A percentile compares a stretch with the other conserved stretches of the same genome.
phyloP scores from a whole-genome alignment of 2,888 invertebrate species.

The Napeogenes sylphis region DNA sequence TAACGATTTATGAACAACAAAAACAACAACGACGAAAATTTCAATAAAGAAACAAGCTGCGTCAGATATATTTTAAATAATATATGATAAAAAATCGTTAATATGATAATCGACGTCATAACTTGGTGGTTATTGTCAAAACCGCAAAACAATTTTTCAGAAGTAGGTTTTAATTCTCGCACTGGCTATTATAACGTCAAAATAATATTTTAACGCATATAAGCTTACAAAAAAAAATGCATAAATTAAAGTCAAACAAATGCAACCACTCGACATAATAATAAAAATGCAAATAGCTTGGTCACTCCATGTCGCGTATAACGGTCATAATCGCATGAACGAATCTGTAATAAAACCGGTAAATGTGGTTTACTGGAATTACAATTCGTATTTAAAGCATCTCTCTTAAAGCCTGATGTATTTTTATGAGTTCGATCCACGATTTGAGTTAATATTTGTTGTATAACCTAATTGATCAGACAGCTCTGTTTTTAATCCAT shows the following conservation, averaged over 20 bases:
- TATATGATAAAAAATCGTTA: too few relatives aligned
- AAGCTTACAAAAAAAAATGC: slow-evolving; percentile 7
- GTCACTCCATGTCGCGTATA: slow-evolving; percentile 37
- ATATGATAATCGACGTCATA: too few relatives aligned
- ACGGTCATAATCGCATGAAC: slow-evolving; percentile 48
- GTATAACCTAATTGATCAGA: slow-evolving; percentile 49
- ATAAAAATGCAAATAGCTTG: slow-evolving; percentile 35
- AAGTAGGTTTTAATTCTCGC: too few relatives aligned
- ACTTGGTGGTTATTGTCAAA: too few relatives aligned
- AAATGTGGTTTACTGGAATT: slow-evolving; percentile 41
- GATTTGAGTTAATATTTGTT: slow-evolving; percentile 61
- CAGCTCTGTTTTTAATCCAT: slow-evolving; percentile 40
- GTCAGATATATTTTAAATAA: too few relatives aligned
- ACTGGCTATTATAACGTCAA: too few relatives aligned
- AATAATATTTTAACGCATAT: too few relatives aligned
- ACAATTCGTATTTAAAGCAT: slow-evolving; percentile 56
- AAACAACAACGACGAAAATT: too few relatives aligned
- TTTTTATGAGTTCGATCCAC: slow-evolving; percentile 53
- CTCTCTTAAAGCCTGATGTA: slow-evolving; percentile 59
- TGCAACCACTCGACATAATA: slow-evolving; percentile 24
- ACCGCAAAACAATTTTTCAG: too few relatives aligned
- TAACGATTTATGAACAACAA: too few relatives aligned
- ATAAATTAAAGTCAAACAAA: slow-evolving; percentile 18
- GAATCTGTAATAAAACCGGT: slow-evolving; percentile 42
- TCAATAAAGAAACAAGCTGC: too few relatives aligned